Evolutionary conservation across 1,140 invertebrate species (phyloP), one percentile per base, ranked within the genome.

Genomic region (Listronotus bonariensis): DNA sequence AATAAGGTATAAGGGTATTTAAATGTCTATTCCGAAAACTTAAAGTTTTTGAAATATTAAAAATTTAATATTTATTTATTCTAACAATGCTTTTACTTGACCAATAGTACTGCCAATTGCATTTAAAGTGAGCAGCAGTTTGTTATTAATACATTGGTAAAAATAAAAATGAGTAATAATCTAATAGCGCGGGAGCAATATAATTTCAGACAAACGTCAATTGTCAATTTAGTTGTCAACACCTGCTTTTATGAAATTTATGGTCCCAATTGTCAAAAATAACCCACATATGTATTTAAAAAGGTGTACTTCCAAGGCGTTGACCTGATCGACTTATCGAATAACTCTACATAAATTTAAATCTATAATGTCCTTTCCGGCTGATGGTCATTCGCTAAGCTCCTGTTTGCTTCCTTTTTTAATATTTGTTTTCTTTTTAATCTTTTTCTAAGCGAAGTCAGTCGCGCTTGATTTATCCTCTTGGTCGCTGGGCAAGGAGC

Each of bases 401-500:
- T 59, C 56, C 64, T 53, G 64, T 65, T 66, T 31, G 32, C 42
- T 6, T 53, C 41, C 15, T 66, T 59, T 65, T 66, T 48, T 40
- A 54, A 36, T 42, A 66, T 66, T 59, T 59, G 45, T 51, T 14
- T 48, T 46, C 57, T 59, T 54, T 52, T 63, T 15, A 36, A 26
- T 42, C 20, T 45, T 58, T 65, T 59, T 66, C 55, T 66, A 65
- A 65, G 46, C 45, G 34, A 41, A 42, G 53, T 48, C 34, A 32
- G 64, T 66, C 57, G 52, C 64, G 64, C 64, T 66, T 59, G 64
- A 66, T 66, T 66, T 66, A 66, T 59, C 49, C 63, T 55, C 55
- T 52, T 31, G 32, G 55, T 52, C 43, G 45, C 63, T 63, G 52
- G 32, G 62, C 53, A n/a, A 51, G 43, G 34, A 57, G 54, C 51